Conservation (phyloP, 2,888 invertebrate species). For the Philaethria dido region DNA sequence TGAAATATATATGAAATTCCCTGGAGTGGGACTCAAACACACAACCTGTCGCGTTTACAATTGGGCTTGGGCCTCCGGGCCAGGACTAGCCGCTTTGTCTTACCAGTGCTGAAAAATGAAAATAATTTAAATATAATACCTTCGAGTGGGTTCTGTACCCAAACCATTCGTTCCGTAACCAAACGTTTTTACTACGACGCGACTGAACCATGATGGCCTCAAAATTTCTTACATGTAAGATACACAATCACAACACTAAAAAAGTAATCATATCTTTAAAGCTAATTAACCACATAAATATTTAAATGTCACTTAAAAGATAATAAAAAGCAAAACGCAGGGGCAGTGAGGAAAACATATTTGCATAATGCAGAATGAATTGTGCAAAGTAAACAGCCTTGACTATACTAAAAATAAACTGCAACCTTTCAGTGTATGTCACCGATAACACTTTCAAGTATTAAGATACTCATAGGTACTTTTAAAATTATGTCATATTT, state of each 20-base stretch:
- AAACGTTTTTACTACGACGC: no score
- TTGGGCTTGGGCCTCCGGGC: no score
- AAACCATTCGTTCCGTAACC: no score
- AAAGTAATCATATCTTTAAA: not conserved
- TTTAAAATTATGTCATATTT: not conserved
- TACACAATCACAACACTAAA: not conserved
- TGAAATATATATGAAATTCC: no score
- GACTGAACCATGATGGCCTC: no score
- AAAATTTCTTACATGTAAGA: not conserved
- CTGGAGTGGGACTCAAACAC: no score
- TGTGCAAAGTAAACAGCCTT: slow-evolving; percentile 38
- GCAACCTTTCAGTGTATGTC: slow-evolving; percentile 15
- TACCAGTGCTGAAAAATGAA: no score
- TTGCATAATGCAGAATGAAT: slow-evolving; percentile 37
- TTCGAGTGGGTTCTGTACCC: no score
- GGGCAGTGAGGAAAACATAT: slow-evolving; percentile 28
- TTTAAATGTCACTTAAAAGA: slow-evolving; percentile 23
- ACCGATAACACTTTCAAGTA: slow-evolving; percentile 17
- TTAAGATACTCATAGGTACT: not conserved
- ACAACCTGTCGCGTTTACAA: no score
- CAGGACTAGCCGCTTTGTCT: no score
- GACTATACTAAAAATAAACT: slow-evolving; percentile 23
- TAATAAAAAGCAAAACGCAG: slow-evolving; percentile 29
- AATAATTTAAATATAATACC: no score
- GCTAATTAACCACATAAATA: slow-evolving; percentile 7